Evolutionary conservation across 2,113 vertebrate genomes (phyloP).

Genomic region (Oryzias woworae): DNA sequence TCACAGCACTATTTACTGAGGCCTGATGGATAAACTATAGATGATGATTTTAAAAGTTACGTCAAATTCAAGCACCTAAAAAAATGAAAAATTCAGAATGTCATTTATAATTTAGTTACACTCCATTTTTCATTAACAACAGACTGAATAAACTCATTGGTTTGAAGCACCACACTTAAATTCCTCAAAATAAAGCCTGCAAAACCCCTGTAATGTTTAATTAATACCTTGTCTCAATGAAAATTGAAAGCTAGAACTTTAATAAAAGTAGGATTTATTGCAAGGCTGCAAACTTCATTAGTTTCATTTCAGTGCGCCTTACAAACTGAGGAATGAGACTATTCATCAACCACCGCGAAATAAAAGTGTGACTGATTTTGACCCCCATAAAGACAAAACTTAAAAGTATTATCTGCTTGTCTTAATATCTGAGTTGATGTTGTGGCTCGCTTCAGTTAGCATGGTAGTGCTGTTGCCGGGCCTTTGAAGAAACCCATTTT

Average conservation of each 20-base stretch:
- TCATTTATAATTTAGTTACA: conserved; percentile 2
- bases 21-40: conserved; percentile 6
- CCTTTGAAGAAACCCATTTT: conserved; percentile 3
- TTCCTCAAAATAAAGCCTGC: not conserved
- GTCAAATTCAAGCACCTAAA: conserved; percentile 1
- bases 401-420: conserved; percentile 1
- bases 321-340: not conserved
- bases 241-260: conserved; percentile 11
- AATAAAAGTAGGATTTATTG: conserved; percentile 10
- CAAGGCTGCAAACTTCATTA: conserved; percentile 2
- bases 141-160: not conserved
- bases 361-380: conserved; percentile 1
- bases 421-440: not conserved
- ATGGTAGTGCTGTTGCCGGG: not conserved
- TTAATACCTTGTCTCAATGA: conserved; percentile 13
- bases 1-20: conserved; percentile 11
- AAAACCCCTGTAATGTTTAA: conserved; percentile 9
- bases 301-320: conserved; percentile 4
- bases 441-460: not conserved
- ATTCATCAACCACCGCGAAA: conserved; percentile 5
- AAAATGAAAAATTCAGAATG: conserved; percentile 7
- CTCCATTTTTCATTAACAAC: conserved; percentile 8
- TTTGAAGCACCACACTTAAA: conserved; percentile 1
- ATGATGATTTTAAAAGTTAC: conserved; percentile 9
- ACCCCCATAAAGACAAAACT: not conserved